A percentile compares a stretch with the other conserved stretches of the same genome.
Conservation (phyloP, 92 coral and sea anemone species). For the Plumapathes pennacea region DNA sequence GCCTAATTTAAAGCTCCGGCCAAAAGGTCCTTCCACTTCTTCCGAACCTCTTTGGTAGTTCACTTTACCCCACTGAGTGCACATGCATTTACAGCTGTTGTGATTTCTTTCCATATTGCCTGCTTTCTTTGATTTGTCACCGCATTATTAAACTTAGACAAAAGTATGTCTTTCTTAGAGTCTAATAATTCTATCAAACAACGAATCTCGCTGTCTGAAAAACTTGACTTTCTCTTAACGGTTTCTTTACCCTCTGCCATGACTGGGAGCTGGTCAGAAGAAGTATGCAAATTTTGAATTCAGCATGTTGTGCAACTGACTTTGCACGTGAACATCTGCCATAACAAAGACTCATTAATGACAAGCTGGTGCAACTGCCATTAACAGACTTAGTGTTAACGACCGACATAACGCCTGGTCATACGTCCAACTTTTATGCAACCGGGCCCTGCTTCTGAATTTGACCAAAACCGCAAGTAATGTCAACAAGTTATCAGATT, state of each 20-base stretch:
- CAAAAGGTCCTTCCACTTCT: constrained; percentile 11
- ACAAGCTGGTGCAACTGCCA: constrained; percentile 12
- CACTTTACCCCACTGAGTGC: neutral
- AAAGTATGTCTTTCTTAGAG: neutral
- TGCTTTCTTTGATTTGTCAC: neutral
- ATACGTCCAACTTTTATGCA: constrained; percentile 11
- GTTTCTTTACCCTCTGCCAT: too few relatives aligned
- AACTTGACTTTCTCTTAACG: too few relatives aligned
- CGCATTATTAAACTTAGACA: constrained; percentile 1
- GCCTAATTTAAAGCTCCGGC: constrained; percentile 1
- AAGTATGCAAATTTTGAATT: constrained; percentile 7
- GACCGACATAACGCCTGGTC: constrained; percentile 2
- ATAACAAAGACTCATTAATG: neutral
- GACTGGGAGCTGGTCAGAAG: too few relatives aligned
- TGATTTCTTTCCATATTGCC: constrained; percentile 2
- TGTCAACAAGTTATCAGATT: too few relatives aligned
- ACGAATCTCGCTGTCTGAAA: constrained; percentile 12
- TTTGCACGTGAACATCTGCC: constrained; percentile 14
- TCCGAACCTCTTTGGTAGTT: neutral
- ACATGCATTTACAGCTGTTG: constrained; percentile 3
- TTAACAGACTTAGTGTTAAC: constrained; percentile 5
- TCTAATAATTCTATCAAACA: constrained; percentile 1
- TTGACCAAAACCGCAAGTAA: too few relatives aligned
- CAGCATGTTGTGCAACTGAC: constrained; percentile 4
- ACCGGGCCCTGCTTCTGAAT: neutral